Conservation (phyloP, 2,888 invertebrate species). For the Stomorhina lunata region DNA sequence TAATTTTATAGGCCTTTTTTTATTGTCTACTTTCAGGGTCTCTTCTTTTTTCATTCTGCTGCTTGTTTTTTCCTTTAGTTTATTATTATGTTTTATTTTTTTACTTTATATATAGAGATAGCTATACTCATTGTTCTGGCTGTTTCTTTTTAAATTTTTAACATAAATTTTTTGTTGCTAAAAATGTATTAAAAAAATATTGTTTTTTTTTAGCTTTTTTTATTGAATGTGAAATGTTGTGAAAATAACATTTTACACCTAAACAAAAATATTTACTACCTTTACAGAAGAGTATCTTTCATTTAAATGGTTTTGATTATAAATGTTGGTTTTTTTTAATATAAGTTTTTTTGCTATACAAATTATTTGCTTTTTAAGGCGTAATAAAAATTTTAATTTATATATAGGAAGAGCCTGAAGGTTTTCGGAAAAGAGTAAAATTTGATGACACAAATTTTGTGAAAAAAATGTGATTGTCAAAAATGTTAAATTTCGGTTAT, state of each 20-base stretch:
- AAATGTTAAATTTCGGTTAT: too few relatives aligned
- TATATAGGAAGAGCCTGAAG: too few relatives aligned
- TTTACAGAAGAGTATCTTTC: not conserved
- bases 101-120: not conserved
- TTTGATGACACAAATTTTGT: too few relatives aligned
- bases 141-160: not conserved
- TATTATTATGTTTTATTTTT: slow-evolving; percentile 32
- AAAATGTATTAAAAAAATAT: slow-evolving; percentile 7
- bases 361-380: too few relatives aligned
- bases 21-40: slow-evolving; percentile 32
- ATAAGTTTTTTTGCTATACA: slow-evolving; percentile 9
- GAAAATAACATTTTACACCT: slow-evolving; percentile 32
- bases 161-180: slow-evolving; percentile 20
- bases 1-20: slow-evolving; percentile 28
- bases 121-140: not conserved
- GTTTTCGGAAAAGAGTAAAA: too few relatives aligned
- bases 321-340: not conserved
- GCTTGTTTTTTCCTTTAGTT: slow-evolving; percentile 8
- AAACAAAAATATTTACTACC: not conserved
- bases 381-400: too few relatives aligned
- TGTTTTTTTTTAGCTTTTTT: slow-evolving; percentile 20
- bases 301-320: slow-evolving; percentile 30
- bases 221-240: slow-evolving; percentile 5
- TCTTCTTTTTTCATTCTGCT: not conserved
- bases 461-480: too few relatives aligned